Evolutionary conservation across 2,113 vertebrate species (phyloP).

Genomic region (Zingel zingel): DNA sequence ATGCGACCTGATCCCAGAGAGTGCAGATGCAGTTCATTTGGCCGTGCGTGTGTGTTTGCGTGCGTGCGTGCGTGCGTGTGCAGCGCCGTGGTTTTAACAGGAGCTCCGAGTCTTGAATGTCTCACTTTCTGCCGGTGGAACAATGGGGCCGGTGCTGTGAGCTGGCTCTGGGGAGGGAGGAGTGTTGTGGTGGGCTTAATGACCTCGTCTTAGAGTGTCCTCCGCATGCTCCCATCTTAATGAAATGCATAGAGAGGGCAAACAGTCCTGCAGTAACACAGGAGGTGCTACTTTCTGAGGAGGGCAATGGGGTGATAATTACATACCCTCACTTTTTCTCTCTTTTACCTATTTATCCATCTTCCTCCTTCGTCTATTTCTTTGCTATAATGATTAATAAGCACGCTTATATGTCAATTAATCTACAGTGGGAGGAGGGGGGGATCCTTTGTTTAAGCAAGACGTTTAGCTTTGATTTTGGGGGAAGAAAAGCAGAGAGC

Average conservation of each 20-base stretch:
- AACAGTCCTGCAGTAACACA: constrained; percentile 76
- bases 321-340: constrained; percentile 58
- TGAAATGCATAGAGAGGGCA: constrained; percentile 76
- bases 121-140: constrained; percentile 73
- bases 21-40: constrained; percentile 66
- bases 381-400: constrained; percentile 76
- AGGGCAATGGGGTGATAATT: constrained; percentile 74
- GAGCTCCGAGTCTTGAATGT: constrained; percentile 70
- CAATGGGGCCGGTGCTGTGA: constrained; percentile 67
- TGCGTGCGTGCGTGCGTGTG: not conserved
- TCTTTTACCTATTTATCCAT: constrained; percentile 34
- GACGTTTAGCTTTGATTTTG: constrained; percentile 71
- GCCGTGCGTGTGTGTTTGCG: constrained; percentile 14
- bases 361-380: constrained; percentile 46
- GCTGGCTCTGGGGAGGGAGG: constrained; percentile 66
- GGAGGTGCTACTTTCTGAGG: constrained; percentile 70
- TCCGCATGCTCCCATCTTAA: constrained; percentile 73
- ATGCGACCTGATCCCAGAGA: constrained; percentile 57
- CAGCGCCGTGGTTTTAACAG: constrained; percentile 38
- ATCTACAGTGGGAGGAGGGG: constrained; percentile 54
- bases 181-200: constrained; percentile 78
- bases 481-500: constrained; percentile 61
- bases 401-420: constrained; percentile 73
- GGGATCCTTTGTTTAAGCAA: constrained; percentile 71
- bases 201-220: constrained; percentile 72